Evolutionary conservation across 2,888 invertebrate genomes (phyloP).

Genomic region (Pollenia griseotomentosa): DNA sequence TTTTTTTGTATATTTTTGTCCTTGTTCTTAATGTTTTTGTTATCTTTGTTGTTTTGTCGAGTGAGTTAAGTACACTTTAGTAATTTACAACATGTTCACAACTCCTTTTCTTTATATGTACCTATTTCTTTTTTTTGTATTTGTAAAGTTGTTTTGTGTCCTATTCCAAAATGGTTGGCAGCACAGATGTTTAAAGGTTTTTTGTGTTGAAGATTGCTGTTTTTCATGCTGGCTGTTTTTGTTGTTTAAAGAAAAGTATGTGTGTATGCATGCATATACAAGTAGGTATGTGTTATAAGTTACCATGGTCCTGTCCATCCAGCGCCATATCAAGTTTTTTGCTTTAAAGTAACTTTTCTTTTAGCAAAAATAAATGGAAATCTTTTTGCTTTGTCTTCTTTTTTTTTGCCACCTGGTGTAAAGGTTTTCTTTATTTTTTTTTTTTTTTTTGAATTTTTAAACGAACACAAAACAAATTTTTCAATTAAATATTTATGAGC

Average conservation of each 20-base stretch:
- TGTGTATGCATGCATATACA: not conserved
- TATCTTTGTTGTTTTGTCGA: slow-evolving; percentile 60
- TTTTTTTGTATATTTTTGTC: slow-evolving; percentile 34
- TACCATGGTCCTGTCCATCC: slow-evolving; percentile 33
- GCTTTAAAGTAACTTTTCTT: slow-evolving; percentile 12
- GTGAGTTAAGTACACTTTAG: slow-evolving; percentile 73
- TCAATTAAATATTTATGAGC: slow-evolving; percentile 39
- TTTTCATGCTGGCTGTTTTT: slow-evolving; percentile 15
- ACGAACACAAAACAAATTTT: not conserved
- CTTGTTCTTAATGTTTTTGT: slow-evolving; percentile 75
- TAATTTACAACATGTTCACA: slow-evolving; percentile 74
- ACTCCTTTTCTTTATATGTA: slow-evolving; percentile 50
- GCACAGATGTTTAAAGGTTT: slow-evolving; percentile 69
- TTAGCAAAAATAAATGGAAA: slow-evolving; percentile 10
- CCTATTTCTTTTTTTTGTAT: slow-evolving; percentile 3
- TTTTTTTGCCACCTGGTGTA: slow-evolving; percentile 43
- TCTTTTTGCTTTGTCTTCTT: slow-evolving; percentile 36
- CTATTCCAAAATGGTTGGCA: slow-evolving; percentile 81
- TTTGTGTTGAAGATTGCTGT: slow-evolving; percentile 47
- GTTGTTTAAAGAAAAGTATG: not conserved
- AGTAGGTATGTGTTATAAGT: not conserved
- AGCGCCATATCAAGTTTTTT: slow-evolving; percentile 39
- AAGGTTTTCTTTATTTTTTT: slow-evolving; percentile 36
- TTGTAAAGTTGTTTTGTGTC: slow-evolving; percentile 64
- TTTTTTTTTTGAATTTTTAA: not conserved